Evolutionary conservation across 2,888 invertebrate species (phyloP).

Genomic region (Zhuqinia jingwanae): DNA sequence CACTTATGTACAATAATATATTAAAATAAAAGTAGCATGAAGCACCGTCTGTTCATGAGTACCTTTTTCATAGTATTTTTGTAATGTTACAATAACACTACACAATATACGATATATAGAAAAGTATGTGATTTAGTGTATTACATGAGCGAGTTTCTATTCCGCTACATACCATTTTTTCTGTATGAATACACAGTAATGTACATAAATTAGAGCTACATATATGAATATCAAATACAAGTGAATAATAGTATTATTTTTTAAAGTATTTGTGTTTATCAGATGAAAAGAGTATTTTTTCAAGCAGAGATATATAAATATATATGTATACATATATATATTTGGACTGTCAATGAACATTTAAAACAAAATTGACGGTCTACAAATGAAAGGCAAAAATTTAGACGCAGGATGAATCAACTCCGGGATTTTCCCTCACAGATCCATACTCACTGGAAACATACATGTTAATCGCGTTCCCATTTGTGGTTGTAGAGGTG

Average conservation of each 20-base stretch:
- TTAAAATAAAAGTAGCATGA: too few relatives aligned
- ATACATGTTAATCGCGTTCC: constrained; percentile 68
- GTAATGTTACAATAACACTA: too few relatives aligned
- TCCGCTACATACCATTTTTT: not conserved
- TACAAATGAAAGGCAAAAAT: constrained; percentile 1
- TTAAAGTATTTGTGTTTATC: not conserved
- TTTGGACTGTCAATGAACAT: not conserved
- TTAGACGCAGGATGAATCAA: constrained; percentile 63
- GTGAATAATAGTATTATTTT: too few relatives aligned
- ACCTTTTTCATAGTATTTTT: too few relatives aligned
- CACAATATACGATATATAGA: too few relatives aligned
- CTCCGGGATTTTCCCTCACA: constrained; percentile 54
- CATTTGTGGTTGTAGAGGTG: constrained; percentile 53
- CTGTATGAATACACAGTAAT: constrained; percentile 24
- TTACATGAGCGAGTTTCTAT: not conserved
- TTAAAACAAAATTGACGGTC: not conserved
- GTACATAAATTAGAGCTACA: not conserved
- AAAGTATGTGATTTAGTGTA: not conserved
- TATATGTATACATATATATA: too few relatives aligned
- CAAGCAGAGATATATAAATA: too few relatives aligned
- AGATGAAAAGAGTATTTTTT: constrained; percentile 28
- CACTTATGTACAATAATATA: too few relatives aligned
- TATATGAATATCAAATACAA: not conserved
- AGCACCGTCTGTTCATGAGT: too few relatives aligned
- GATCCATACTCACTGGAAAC: constrained; percentile 53